Evolutionary conservation across 2,113 vertebrate genomes (phyloP), one percentile per base, ranked within the genome.

Genomic region (Pithys albifrons): DNA sequence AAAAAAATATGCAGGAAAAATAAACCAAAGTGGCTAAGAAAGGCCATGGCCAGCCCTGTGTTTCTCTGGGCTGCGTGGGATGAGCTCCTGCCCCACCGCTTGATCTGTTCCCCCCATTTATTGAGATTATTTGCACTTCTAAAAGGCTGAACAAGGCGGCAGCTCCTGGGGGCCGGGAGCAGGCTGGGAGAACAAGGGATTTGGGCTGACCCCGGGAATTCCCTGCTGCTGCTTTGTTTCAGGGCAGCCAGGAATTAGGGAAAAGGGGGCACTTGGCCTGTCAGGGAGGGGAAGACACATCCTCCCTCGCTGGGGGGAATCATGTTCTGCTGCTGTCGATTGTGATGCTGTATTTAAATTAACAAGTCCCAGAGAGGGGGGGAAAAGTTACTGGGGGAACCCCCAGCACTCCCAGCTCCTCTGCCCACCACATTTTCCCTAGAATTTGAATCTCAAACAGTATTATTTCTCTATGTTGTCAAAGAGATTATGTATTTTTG

Each of bases 41-140:
- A 78, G 17, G 43, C 7, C 14, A 24, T 0, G 1, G 58, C 35
- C 28, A 29, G 72, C 62, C 54, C 52, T 0, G 4, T 41, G 57
- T 58, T 37, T 55, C 46, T 35, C 71, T 12, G 51, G 61, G 92
- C 73, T 51, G 46, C 5, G 2, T n/a, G 41, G 58, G 86, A 65
- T 72, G 52, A 67, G 7, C 33, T 89, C 35, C 91, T 87, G 46
- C 65, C 48, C 73, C 54, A 27, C 23, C 35, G 25, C 70, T 85
- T 78, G 70, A 85, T 72, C 59, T 62, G 54, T 43, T 76, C 71
- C 78, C 57, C 58, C 48, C 18, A 22, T 91, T 92, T 73, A 29
- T 33, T 72, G 70, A 58, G 93, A 94, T 91, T 96, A 76, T 89
- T 85, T 95, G 84, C 74, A 55, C 89, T 93, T 91, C 74, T 69